These are phyloP conservation scores for Epinephelus malabaricus DNA, from an alignment of 2,797 vertebrate genomes.

Conservation along the genomic window DNA sequence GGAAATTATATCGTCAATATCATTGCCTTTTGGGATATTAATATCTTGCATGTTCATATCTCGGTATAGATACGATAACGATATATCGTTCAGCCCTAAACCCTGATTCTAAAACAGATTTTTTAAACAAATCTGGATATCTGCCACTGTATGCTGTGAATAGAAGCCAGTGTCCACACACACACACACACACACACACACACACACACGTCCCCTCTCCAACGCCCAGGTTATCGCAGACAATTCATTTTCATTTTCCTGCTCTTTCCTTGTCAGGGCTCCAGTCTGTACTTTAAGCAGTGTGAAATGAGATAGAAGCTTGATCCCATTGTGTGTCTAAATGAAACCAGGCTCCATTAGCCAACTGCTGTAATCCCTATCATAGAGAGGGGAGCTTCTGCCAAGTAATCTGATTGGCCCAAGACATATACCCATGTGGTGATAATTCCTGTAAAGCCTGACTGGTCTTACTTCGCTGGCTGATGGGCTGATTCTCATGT, in stretches of 20 bases:
- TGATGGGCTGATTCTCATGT: neutral
- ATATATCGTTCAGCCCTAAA: too few species aligned
- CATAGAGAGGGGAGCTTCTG: neutral
- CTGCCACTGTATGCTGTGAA: neutral
- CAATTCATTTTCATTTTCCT: neutral
- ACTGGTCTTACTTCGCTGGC: neutral
- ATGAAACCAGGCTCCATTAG: slow-evolving; percentile 23
- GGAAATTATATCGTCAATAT: too few species aligned
- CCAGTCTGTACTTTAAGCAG: neutral
- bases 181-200: neutral
- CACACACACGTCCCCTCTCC: neutral
- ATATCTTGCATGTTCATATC: too few species aligned
- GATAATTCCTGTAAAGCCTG: neutral
- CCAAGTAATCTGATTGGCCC: slow-evolving; percentile 20
- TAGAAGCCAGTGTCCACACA: neutral
- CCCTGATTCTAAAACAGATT: neutral
- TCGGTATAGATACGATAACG: too few species aligned
- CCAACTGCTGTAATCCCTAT: slow-evolving; percentile 17
- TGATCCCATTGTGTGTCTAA: slow-evolving; percentile 14
- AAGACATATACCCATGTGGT: neutral
- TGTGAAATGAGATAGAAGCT: slow-evolving; percentile 37
- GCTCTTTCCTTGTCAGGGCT: neutral
- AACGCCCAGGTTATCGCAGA: neutral
- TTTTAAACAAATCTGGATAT: neutral
- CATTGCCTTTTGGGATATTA: too few species aligned